Base-by-base conservation (phyloP, 1,140 invertebrate species). In the Zaprionus lachaisei region DNA sequence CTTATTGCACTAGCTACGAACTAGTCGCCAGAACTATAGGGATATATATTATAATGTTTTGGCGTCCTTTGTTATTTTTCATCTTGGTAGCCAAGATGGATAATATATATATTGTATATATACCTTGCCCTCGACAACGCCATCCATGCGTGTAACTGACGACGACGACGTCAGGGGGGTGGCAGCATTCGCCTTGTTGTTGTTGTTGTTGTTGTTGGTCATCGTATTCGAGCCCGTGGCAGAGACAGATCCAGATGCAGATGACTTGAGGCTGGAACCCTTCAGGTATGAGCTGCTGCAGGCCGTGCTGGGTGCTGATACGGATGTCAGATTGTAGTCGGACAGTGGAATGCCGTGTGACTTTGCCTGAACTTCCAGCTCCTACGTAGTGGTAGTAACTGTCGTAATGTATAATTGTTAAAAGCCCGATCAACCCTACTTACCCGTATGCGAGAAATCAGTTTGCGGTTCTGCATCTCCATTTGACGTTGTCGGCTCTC, bases 381-480 rank as follows among this genome's bases (percentile, higher is more conserved):
- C 96, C 94, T 97, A 93, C 69, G 24, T 4, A 55, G 20, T 1
- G 41, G 17, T 3, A 65, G 57, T 61, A 69, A 60, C 11, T 11
- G 26, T 54, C 26, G 41, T 49, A 28, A 56, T 15, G 22, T 51
- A 9, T 12, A 51, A 24, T 51, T 51, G 38, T 5, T n/a, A 51
- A 51, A 14, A 5, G 9, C 11, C 15, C 5, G 11, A n/a, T 7
- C 9, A 24, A 24, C 20, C 9, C 1, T 22, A 34, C 77, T 92
- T 93, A 98, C 97, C 95, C 97, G 96, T 93, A 98, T 96, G 91
- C 97, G 95, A 20, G 98, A 93, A 41, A 96, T 94, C 1, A 99
- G 93, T 83, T 96, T 96, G 76, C 97, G 95, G 92, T 98, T 98
- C 75, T 97, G 95, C 57, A 96, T 91, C 91, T 99, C 98, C 37